These are phyloP conservation scores for Mycogona germanica DNA, from an alignment of 2,888 invertebrate species.

Conservation along the genomic window DNA sequence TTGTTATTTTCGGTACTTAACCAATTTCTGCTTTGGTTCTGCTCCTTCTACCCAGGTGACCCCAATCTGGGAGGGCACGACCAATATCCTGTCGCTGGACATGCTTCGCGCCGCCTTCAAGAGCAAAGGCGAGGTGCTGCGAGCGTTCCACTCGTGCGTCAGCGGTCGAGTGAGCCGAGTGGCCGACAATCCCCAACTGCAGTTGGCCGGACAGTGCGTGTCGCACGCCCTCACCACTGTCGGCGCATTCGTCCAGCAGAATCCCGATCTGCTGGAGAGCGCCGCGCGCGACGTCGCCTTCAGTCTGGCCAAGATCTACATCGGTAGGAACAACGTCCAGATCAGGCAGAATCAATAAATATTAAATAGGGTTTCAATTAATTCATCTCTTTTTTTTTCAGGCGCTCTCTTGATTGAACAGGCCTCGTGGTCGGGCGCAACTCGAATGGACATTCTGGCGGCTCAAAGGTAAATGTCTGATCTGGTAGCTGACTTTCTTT, in stretches of 20 bases:
- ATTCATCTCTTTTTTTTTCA: conserved; percentile 15
- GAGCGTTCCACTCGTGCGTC: conserved; percentile 31
- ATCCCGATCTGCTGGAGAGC: conserved; percentile 29
- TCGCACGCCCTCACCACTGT: conserved; percentile 25
- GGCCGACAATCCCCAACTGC: conserved; percentile 15
- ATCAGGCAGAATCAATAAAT: neutral
- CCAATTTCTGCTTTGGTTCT: neutral
- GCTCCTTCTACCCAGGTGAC: conserved; percentile 39
- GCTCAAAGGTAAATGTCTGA: conserved; percentile 19
- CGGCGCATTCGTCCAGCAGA: conserved; percentile 21
- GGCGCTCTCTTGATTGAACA: conserved; percentile 27
- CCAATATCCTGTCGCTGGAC: conserved; percentile 43
- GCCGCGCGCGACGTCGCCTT: conserved; percentile 41
- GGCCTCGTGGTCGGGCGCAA: conserved; percentile 21
- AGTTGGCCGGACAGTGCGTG: conserved; percentile 25
- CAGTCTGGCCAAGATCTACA: conserved; percentile 33
- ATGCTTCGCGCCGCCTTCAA: conserved; percentile 40
- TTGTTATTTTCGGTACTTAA: neutral
- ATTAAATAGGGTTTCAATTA: too few relatives aligned
- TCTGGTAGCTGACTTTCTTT: neutral
- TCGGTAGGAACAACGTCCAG: conserved; percentile 24
- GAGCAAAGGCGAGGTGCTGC: conserved; percentile 35
- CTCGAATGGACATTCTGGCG: conserved; percentile 17
- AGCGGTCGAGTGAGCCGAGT: conserved; percentile 24
- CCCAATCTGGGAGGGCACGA: conserved; percentile 47